Evolutionary conservation across 2,797 vertebrate species (phyloP), one percentile per base, ranked within the genome.

Genomic region (Cyclura pinguis): DNA sequence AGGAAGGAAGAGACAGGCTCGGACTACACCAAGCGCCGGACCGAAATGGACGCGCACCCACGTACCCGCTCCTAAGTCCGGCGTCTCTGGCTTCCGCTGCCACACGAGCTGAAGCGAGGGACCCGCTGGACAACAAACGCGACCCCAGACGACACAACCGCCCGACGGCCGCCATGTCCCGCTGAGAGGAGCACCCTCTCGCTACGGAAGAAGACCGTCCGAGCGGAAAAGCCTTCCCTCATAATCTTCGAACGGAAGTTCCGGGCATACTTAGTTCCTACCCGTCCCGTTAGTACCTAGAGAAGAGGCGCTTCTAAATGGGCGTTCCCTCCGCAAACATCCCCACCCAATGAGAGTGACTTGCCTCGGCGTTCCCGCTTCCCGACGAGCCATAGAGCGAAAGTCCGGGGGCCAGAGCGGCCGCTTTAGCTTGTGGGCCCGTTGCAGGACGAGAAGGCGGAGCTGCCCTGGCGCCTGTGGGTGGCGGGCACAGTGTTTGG

Each of bases 141-240:
- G 50, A 16, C 0, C 85, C 90, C 3, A 93, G 9, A 50, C 93
- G 88, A 12, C 55, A 78, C 82, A 96, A 85, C 42, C 90, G 18
- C 13, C 38, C 90, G 67, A 86, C 86, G 73, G 84, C 91, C 88
- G 86, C 85, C 97, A 97, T 97, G 78, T 55, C 42, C 35, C 8
- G 2, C 6, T 4, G 0, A 57, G 22, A 72, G 7, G 29, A 6
- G 1, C 0, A 1, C 50, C 32, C n/a, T 1, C n/a, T 38, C 80
- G 77, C 91, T 77, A 80, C 38, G 20, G 6, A n/a, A 14, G 5
- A n/a, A 12, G 16, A 14, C 0, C 18, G 47, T 83, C 90, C 94
- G 7, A 0, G 0, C 52, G 7, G 72, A 0, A 29, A 50, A 93
- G 57, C 2, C 64, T 64, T 80, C 95, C 94, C 84, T 12, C 50